Evolutionary conservation across 2,888 invertebrate species (phyloP).

Genomic region (Plutella xylostella): DNA sequence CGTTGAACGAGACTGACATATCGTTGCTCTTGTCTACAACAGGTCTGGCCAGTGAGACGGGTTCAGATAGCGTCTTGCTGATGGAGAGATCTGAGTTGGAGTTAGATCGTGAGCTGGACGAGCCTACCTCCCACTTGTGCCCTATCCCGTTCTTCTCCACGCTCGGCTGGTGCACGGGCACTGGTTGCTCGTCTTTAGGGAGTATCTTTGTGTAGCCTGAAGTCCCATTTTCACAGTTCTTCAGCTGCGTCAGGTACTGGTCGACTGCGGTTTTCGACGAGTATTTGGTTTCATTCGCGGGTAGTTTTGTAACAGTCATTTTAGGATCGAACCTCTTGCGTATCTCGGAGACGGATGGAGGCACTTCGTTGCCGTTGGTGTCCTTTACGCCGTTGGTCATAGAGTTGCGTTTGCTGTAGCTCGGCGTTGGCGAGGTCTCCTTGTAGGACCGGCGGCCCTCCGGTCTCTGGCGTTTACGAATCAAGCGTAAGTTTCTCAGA

Average conservation of each 20-base stretch:
- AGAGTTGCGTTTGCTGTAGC: slow-evolving; percentile 48
- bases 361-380: slow-evolving; percentile 70
- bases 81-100: slow-evolving; percentile 56
- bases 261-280: slow-evolving; percentile 40
- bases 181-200: slow-evolving; percentile 52
- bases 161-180: slow-evolving; percentile 57
- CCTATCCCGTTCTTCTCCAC: slow-evolving; percentile 45
- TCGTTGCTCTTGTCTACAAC: slow-evolving; percentile 34
- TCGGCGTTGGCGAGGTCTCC: slow-evolving; percentile 43
- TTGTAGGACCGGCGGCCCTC: slow-evolving; percentile 56
- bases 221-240: slow-evolving; percentile 53
- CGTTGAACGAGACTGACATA: slow-evolving; percentile 47
- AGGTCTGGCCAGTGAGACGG: slow-evolving; percentile 46
- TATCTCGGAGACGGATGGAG: slow-evolving; percentile 69
- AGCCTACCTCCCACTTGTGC: slow-evolving; percentile 42
- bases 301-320: slow-evolving; percentile 61
- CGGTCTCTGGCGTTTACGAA: slow-evolving; percentile 50
- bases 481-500: not conserved
- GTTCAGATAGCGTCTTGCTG: slow-evolving; percentile 58
- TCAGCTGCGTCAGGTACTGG: slow-evolving; percentile 50
- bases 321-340: slow-evolving; percentile 67
- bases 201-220: slow-evolving; percentile 44
- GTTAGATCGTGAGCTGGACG: slow-evolving; percentile 44
- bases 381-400: slow-evolving; percentile 62
- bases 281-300: slow-evolving; percentile 48